Percentiles rank a stretch among this genome's conserved stretches.
phyloP scores from a whole-genome alignment of 2,113 vertebrate genomes.

The Ovibos moschatus region DNA sequence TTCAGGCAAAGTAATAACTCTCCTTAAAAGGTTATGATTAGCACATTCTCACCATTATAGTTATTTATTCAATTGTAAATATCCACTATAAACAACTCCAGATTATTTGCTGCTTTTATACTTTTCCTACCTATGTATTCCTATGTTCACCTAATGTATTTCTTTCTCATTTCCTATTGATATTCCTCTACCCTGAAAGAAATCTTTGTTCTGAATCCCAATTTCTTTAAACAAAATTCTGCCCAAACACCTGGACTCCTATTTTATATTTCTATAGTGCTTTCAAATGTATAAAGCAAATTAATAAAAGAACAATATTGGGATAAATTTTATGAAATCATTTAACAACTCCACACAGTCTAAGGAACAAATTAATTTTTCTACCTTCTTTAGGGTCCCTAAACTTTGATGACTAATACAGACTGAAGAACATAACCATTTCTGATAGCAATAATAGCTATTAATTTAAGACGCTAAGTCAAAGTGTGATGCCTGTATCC shows the following conservation, averaged over 20 bases:
- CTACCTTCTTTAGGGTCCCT: background rate
- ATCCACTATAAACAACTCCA: background rate
- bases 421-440: background rate
- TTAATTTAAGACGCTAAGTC: background rate
- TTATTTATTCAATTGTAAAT: background rate
- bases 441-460: background rate
- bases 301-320: background rate
- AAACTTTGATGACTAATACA: background rate
- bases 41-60: background rate
- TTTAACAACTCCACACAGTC: background rate
- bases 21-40: background rate
- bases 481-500: background rate
- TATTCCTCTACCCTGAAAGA: background rate
- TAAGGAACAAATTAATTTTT: background rate
- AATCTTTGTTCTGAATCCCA: background rate
- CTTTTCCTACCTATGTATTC: background rate
- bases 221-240: background rate
- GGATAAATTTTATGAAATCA: background rate
- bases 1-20: background rate
- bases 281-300: constrained; percentile 20
- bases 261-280: background rate
- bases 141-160: background rate
- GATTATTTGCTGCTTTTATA: background rate
- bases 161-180: background rate
- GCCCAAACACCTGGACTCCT: background rate